Conservation (phyloP, 2,888 invertebrate genomes). For the Baccha elongata region DNA sequence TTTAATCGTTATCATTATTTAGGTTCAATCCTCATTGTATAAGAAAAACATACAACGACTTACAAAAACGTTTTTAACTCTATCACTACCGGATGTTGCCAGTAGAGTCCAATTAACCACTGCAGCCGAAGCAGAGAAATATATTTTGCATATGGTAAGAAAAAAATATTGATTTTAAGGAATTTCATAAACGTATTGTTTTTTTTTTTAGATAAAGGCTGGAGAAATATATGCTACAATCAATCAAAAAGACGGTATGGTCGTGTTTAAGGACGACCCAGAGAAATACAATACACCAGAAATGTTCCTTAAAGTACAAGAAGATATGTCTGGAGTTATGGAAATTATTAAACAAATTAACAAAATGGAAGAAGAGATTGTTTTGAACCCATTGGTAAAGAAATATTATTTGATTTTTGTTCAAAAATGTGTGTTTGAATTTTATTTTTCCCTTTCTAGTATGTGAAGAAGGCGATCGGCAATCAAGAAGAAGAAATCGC, state of each 20-base stretch:
- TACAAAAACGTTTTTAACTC: conserved; percentile 90
- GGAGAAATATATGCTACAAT: conserved; percentile 98
- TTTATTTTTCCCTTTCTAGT: conserved; percentile 81
- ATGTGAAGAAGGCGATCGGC: conserved; percentile 85
- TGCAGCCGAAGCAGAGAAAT: conserved; percentile 94
- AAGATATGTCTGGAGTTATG: conserved; percentile 92
- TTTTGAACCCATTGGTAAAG: conserved; percentile 91
- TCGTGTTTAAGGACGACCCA: conserved; percentile 96
- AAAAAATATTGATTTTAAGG: too few species aligned
- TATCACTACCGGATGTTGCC: conserved; percentile 88
- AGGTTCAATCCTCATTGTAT: conserved; percentile 94
- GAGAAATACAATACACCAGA: conserved; percentile 96
- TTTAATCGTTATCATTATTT: too few species aligned
- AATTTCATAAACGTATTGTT: neutral
- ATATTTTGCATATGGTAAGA: conserved; percentile 95
- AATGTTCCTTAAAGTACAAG: conserved; percentile 93
- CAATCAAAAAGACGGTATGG: conserved; percentile 99
- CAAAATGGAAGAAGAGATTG: conserved; percentile 97
- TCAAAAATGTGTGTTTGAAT: too few species aligned
- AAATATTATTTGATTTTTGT: neutral
- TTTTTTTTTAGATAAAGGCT: conserved; percentile 91
- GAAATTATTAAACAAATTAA: conserved; percentile 94
- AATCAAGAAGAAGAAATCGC: conserved; percentile 85
- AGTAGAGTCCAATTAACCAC: conserved; percentile 93
- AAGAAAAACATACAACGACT: conserved; percentile 98